These are phyloP conservation scores for Taxidea taxus DNA, from an alignment of 2,113 vertebrate species.

Conservation along the genomic window DNA sequence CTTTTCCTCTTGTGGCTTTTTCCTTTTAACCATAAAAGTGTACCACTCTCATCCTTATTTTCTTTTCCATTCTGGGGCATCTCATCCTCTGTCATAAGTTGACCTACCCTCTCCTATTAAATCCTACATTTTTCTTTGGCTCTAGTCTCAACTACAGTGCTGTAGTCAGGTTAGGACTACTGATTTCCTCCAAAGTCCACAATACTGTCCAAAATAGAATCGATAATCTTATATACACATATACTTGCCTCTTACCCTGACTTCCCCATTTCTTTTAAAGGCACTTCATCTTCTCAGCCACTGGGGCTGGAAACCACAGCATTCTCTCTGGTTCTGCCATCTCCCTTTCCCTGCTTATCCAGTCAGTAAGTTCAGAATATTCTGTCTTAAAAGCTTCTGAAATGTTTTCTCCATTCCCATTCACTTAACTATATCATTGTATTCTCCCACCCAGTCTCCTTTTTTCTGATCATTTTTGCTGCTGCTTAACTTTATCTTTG, in stretches of 20 bases:
- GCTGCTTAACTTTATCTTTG: constrained; percentile 6
- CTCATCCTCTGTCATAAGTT: not conserved
- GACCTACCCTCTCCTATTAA: not conserved
- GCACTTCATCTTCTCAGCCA: not conserved
- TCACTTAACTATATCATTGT: not conserved
- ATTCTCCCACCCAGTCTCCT: not conserved
- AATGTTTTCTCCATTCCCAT: not conserved
- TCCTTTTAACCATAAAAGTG: not conserved
- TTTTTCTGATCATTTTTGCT: not conserved
- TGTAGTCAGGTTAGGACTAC: not conserved
- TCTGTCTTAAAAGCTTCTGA: not conserved
- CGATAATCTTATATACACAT: not conserved
- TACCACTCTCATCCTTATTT: not conserved
- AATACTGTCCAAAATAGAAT: not conserved
- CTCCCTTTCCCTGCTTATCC: not conserved
- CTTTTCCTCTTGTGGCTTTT: not conserved
- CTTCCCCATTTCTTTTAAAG: not conserved
- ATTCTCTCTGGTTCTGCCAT: not conserved
- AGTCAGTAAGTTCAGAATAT: not conserved
- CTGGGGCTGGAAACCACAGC: not conserved
- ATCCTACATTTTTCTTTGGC: not conserved
- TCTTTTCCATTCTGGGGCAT: not conserved
- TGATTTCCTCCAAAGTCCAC: not conserved
- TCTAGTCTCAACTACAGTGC: not conserved
- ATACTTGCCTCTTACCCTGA: not conserved